Conservation (phyloP, 2,888 invertebrate genomes). For the Plutella xylostella region DNA sequence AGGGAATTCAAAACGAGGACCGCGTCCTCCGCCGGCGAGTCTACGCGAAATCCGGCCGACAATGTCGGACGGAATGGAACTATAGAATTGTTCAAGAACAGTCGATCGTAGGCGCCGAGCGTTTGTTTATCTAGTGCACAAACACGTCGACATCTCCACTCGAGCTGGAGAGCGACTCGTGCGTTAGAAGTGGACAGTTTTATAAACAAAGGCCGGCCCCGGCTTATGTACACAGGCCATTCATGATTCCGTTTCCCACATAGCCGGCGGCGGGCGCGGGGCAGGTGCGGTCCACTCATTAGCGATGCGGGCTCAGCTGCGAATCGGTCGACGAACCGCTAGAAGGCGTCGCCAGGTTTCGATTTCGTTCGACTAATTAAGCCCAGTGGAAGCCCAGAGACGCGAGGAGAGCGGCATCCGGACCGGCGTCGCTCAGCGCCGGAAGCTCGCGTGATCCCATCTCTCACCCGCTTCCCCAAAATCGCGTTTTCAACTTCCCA, state of each 20-base stretch:
- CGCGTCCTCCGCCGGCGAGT: constrained; percentile 21
- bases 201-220: constrained; percentile 58
- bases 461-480: constrained; percentile 41
- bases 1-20: constrained; percentile 28
- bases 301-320: constrained; percentile 29
- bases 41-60: constrained; percentile 32
- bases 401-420: constrained; percentile 41
- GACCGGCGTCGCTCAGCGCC: constrained; percentile 31
- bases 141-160: constrained; percentile 35
- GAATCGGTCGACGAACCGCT: constrained; percentile 31
- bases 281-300: constrained; percentile 42
- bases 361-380: constrained; percentile 31
- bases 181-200: constrained; percentile 62
- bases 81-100: constrained; percentile 19
- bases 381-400: constrained; percentile 19
- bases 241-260: constrained; percentile 59
- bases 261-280: constrained; percentile 32
- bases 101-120: constrained; percentile 5
- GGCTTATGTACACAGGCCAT: constrained; percentile 49
- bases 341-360: constrained; percentile 30
- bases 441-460: constrained; percentile 47
- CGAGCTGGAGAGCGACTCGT: constrained; percentile 39
- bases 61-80: constrained; percentile 22
- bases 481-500: constrained; percentile 43
- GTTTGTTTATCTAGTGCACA: constrained; percentile 42